These are phyloP conservation scores for Spodoptera frugiperda DNA, from an alignment of 1,140 invertebrate species.

Conservation along the genomic window DNA sequence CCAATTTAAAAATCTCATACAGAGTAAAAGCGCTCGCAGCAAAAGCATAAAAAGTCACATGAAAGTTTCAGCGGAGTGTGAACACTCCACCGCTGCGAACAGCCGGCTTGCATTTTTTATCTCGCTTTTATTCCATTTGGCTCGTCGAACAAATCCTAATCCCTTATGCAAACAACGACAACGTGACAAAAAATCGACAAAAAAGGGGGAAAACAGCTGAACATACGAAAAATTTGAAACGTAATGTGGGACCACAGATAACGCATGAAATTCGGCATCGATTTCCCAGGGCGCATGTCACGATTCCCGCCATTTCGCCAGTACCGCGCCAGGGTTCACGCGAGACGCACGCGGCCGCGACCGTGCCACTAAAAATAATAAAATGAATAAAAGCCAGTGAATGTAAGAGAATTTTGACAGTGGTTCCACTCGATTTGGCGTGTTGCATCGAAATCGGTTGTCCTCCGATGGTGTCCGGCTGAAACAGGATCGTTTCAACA, in stretches of 20 bases:
- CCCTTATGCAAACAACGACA: conserved; percentile 26
- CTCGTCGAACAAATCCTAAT: conserved; percentile 29
- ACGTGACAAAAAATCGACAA: conserved; percentile 19
- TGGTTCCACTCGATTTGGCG: background rate
- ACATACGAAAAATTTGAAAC: conserved; percentile 61
- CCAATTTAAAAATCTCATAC: background rate
- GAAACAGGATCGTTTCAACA: background rate
- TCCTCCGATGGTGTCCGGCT: background rate
- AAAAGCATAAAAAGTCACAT: conserved; percentile 17
- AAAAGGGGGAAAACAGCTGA: conserved; percentile 45
- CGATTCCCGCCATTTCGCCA: conserved; percentile 76
- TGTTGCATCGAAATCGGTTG: background rate
- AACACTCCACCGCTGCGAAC: background rate
- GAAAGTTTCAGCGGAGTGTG: conserved; percentile 21
- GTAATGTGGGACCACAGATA: conserved; percentile 49
- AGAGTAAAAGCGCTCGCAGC: background rate
- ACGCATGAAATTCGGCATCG: conserved; percentile 69
- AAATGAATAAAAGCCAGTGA: conserved; percentile 40
- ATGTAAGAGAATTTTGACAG: conserved; percentile 36
- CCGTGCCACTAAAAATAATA: conserved; percentile 1
- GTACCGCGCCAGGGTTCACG: conserved; percentile 63
- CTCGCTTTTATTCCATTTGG: conserved; percentile 12
- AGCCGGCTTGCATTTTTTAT: conserved; percentile 30
- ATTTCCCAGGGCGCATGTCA: conserved; percentile 83
- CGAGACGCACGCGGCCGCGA: conserved; percentile 43